Base-by-base conservation (phyloP, 2,888 invertebrate species). In the Saturnia japonica region DNA sequence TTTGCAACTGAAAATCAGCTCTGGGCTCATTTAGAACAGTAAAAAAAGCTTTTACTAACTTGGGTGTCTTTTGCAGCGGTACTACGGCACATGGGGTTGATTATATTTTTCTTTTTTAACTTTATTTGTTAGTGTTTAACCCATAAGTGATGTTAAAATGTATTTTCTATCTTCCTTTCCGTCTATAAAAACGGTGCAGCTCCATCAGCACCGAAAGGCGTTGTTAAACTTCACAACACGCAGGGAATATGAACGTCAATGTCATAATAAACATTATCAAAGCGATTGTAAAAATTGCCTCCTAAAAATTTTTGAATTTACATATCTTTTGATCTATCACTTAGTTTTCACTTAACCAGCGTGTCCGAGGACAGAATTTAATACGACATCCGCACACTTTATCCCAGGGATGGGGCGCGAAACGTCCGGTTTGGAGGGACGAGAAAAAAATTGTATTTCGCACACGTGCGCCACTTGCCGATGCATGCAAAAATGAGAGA, bases 351-450 rank as follows among this genome's bases (percentile, higher is more conserved):
- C 64, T 64, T 64, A 64, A 34, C 40, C 64, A 64, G 9, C 64
- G 40, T 8, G 64, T 12, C 7, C 64, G 64, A 11, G 62, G 40
- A 67, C 57, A 70, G 74, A 74, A 74, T 75, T 74, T 75, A 75
- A 75, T 75, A 75, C 74, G 62, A 69, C 74, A 68, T 68, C 75
- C 71, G 75, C 74, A 74, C 74, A 73, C 69, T 74, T 75, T 75
- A 75, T 71, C 72, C 74, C 72, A 64, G 57, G 51, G 72, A 73
- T 54, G 45, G 70, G 70, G 70, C 54, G 51, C 68, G 71, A 68
- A 34, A 22, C 42, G 57, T 57, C 22, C 19, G 25, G 25, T 40
- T 42, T 14, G 12, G 40, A 34, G 42, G 43, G 3, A 57, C 25
- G 28, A 14, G 57, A 64, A 51, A 62, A 43, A 66, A 70, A 47